phyloP scores from a whole-genome alignment of 2,888 invertebrate species.

The Campoplex capitator region DNA sequence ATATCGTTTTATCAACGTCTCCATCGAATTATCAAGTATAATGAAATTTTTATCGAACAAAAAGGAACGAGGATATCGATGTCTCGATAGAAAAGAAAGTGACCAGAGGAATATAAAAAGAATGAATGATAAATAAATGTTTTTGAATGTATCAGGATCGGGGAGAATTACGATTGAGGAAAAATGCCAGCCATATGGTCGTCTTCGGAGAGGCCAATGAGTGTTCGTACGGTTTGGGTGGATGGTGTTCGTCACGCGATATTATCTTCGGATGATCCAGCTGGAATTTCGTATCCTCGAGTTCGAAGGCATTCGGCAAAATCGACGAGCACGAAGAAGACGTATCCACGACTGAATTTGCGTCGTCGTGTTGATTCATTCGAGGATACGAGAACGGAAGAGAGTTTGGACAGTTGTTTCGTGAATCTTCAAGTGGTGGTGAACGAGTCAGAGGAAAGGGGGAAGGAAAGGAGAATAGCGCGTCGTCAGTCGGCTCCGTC shows the following conservation, averaged over 20 bases:
- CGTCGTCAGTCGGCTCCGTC: constrained; percentile 78
- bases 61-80: too few species aligned
- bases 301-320: constrained; percentile 73
- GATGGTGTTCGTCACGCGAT: constrained; percentile 90
- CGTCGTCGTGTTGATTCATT: constrained; percentile 65
- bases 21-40: too few species aligned
- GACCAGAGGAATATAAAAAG: background rate
- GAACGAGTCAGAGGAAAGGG: constrained; percentile 69
- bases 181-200: constrained; percentile 86
- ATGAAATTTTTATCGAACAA: too few species aligned
- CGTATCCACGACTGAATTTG: constrained; percentile 72
- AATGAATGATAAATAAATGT: background rate
- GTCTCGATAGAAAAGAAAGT: too few species aligned
- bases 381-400: constrained; percentile 67
- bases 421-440: constrained; percentile 78
- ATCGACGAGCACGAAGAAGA: constrained; percentile 71
- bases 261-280: constrained; percentile 88
- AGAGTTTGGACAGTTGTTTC: constrained; percentile 76
- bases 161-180: background rate
- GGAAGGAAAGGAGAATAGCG: constrained; percentile 66
- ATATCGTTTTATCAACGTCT: too few species aligned
- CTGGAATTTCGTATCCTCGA: constrained; percentile 73
- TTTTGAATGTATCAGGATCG: background rate
- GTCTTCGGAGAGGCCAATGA: constrained; percentile 86
- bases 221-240: constrained; percentile 88